Base-by-base conservation (phyloP, 1,140 invertebrate genomes). In the Cataglyphis hispanica region DNA sequence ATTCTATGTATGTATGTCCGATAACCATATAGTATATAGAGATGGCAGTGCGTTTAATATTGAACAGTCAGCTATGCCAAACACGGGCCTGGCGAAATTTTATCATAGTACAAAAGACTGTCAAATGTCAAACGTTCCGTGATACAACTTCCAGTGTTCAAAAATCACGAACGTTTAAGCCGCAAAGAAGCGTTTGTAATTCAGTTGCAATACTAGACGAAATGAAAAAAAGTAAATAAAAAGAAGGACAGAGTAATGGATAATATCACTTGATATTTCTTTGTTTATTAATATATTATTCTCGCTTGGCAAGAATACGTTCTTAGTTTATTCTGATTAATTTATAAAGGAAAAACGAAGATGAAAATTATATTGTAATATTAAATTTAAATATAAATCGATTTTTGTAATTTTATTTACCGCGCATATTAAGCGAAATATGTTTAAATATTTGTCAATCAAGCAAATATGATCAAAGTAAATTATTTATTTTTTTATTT, bases 351-450 rank as follows among this genome's bases (percentile, higher is more conserved):
- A 34, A 34, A 53, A 50, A 43, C 43, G 31, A 27, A 66, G 8
- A 5, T 22, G 6, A 46, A 46, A 46, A 46, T 64, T 66, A 37
- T 37, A 50, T 50, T 1, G n/a, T 43, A 66, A 53, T 53, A 78
- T 66, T 53, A 64, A 78, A 78, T 67, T 80, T 31, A 22, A 64
- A 16, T 37, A 2, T 27, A 58, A n/a, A 22, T 76, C 7, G 22
- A n/a, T 19, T 66, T 67, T n/a, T 11, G 13, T 11, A 3, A 16
- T 1, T 66, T 6, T 16, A 61, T 37, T 66, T 66, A 13, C 1
- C 16, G 27, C 40, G 16, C 22, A 78, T 50, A 25, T 64, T 78
- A 58, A 69, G 40, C 4, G 3, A 22, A n/a, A 25, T 25, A 56
- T 27, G 5, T 53, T 46, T 56, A 40, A 78, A 78, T 66, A 56